Conservation (phyloP, 2,888 invertebrate genomes). For the Scaptomyza flava region DNA sequence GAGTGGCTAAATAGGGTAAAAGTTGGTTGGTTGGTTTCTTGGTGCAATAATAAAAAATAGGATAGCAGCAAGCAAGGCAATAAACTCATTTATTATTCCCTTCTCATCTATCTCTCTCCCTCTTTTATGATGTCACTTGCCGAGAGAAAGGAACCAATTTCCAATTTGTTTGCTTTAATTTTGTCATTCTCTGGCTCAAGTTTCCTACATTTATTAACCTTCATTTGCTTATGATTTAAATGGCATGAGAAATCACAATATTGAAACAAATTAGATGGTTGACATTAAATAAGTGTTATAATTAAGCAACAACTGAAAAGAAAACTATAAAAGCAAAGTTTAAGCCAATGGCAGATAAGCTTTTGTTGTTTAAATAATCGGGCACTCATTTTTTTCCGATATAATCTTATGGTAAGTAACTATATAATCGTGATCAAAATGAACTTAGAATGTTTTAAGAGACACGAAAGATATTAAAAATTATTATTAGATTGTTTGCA, state of each 20-base stretch:
- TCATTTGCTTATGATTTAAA: conserved; percentile 11
- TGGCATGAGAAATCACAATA: neutral
- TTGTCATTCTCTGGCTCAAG: conserved; percentile 6
- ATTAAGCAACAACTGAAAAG: neutral
- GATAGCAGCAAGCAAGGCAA: conserved; percentile 1
- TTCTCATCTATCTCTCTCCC: neutral
- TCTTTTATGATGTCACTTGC: conserved; percentile 24
- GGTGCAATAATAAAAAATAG: conserved; percentile 31
- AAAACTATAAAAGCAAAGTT: too few relatives aligned
- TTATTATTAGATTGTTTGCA: neutral
- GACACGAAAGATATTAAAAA: too few relatives aligned
- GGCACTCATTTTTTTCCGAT: too few relatives aligned
- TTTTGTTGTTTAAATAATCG: too few relatives aligned
- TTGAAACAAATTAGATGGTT: neutral
- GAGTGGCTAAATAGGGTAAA: conserved; percentile 2
- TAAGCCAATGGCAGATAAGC: too few relatives aligned
- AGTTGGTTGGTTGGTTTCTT: neutral
- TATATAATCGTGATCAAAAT: too few relatives aligned
- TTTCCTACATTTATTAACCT: conserved; percentile 15
- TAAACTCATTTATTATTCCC: conserved; percentile 9
- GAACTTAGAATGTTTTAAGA: too few relatives aligned
- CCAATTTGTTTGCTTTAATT: conserved; percentile 32
- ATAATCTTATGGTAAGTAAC: too few relatives aligned
- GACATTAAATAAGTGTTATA: neutral
- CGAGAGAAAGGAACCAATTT: conserved; percentile 17